Base-by-base conservation (phyloP, 2,888 invertebrate genomes). In the Stenolophus ochropezus region DNA sequence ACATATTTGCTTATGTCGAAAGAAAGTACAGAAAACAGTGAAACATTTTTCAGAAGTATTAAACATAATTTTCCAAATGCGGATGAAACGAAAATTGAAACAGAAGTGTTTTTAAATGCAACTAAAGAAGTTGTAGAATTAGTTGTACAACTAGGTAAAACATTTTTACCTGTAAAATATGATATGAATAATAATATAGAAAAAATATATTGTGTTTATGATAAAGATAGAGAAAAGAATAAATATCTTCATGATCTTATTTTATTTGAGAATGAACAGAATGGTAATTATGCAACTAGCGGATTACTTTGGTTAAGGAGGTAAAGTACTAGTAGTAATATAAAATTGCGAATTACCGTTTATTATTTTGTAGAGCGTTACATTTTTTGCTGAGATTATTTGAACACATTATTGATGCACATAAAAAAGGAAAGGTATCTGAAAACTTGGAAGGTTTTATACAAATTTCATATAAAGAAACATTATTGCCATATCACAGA, bases 101-200 rank as follows among this genome's bases (percentile, higher is more conserved):
- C 93, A 11, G 88, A 88, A 82, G 86, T 90, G 83, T 95, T 94
- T 89, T 88, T 95, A 81, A 89, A 90, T 83, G 93, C 94, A 65
- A 89, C 93, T 49, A 90, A 89, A 84, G 92, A 92, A 86, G 90
- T 94, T 85, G 91, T 94, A n/a, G 86, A 87, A 82, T 87, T 94
- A 85, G 90, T 94, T 84, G 94, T 94, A 86, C 91, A 92, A 84
- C 92, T 96, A 87, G 96, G 96, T 74, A 93, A 92, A 88, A 89
- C 93, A 14, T 95, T 95, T 88, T 90, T 93, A 61, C 94, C 95
- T 23, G 93, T 96, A 51, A 93, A 93, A 85, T 92, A 92, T 88
- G 96, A 96, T 86, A 94, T 96, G 92, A 92, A 92, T 89, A 93
- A 94, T 85, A 96, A 96, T 88, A 93, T 96, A 84, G 91, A 94